Evolutionary conservation across 2,888 invertebrate genomes (phyloP).

Genomic region (Lordiphosa fenestrarum): DNA sequence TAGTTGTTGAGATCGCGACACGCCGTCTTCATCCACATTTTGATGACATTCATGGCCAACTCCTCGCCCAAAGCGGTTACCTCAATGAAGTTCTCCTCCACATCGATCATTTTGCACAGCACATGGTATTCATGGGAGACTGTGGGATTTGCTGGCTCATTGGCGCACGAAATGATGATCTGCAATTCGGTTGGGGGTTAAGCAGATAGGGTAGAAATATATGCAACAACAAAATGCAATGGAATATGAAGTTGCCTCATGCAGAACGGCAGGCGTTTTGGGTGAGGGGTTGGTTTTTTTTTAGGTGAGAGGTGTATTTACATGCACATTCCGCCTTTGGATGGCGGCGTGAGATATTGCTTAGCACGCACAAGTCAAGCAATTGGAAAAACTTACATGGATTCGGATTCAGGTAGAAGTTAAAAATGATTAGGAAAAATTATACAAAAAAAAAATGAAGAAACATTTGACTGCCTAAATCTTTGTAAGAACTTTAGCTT

Average conservation of each 20-base stretch:
- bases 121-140: slow-evolving; percentile 94
- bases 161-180: slow-evolving; percentile 95
- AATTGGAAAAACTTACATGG: slow-evolving; percentile 74
- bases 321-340: slow-evolving; percentile 21
- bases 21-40: slow-evolving; percentile 95
- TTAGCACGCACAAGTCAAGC: slow-evolving; percentile 77
- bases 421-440: too few species aligned
- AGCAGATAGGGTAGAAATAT: slow-evolving; percentile 6
- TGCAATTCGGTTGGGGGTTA: slow-evolving; percentile 73
- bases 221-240: not conserved
- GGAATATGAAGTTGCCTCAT: slow-evolving; percentile 49
- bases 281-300: too few species aligned
- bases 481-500: too few species aligned
- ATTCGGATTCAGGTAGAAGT: slow-evolving; percentile 13
- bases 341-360: slow-evolving; percentile 48
- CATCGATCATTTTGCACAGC: slow-evolving; percentile 92
- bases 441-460: too few species aligned
- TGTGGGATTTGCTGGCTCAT: slow-evolving; percentile 91
- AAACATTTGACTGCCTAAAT: too few species aligned
- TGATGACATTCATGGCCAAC: slow-evolving; percentile 92
- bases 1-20: slow-evolving; percentile 94
- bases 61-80: slow-evolving; percentile 95
- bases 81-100: slow-evolving; percentile 93
- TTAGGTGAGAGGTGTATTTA: too few species aligned
- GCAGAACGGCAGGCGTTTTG: slow-evolving; percentile 61